Base-by-base conservation (phyloP, 2,797 vertebrate species). In the Acipenser ruthenus region DNA sequence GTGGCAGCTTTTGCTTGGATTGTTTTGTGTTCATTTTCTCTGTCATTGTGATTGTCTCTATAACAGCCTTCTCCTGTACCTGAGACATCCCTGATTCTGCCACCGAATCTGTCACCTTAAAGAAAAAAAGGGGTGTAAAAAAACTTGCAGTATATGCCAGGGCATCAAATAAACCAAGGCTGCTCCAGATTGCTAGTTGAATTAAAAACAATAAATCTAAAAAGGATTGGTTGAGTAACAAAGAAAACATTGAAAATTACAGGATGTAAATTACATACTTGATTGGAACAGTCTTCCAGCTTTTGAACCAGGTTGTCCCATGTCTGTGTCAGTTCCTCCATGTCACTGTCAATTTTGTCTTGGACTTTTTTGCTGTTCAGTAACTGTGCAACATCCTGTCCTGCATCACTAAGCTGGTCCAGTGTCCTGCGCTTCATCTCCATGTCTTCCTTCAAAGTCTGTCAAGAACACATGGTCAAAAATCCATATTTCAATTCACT, bases 281-380 rank as follows among this genome's bases (percentile, higher is more conserved):
- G 93, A 67, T 94, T 93, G 64, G 95, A 98, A 77, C 83, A 94
- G 80, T 97, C 96, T 76, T 99, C 95, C 60, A 99, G 86, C 74
- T 86, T 94, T 86, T 99, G 97, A 66, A 97, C 95, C 80, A 99
- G 84, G 77, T 88, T 89, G 83, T 99, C 94, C 97, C 97, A 99
- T 70, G 92, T 83, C 80, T 95, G 95, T n/a, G 93, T 91, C 68
- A 99, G 79, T 23, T 94, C 91, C 71, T 98, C 96, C 0, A 92
- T 88, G 77, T 94, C 90, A 0, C 71, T 75, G 68, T 90, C 89
- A 1, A 98, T 94, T 79, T 82, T 85, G 53, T 74, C 82, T 55
- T 84, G 85, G 0, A 89, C 91, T 50, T 84, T 88, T 6, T 82
- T 70, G 69, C 77, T 94, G 51, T 75, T 87, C 72, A 99, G 81